Evolutionary conservation across 30 jellyfish, hydroid and myxozoan species (phyloP).

Genomic region (Turritopsis rubra): DNA sequence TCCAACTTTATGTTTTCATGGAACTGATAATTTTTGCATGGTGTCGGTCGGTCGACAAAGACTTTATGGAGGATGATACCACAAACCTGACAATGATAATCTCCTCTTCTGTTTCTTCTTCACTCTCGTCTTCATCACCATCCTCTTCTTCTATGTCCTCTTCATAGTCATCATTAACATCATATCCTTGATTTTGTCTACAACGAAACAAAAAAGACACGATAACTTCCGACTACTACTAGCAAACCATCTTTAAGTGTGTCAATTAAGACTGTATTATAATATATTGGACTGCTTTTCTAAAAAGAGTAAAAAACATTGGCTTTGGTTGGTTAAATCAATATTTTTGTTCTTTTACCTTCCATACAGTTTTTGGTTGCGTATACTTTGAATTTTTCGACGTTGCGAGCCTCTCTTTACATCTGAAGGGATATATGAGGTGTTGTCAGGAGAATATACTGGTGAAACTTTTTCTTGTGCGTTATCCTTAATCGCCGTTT

Average conservation of each 20-base stretch:
- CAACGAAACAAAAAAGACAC: neutral
- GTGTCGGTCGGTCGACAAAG: too few relatives aligned
- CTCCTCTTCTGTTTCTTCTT: slow-evolving; percentile 26
- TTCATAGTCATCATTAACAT: neutral
- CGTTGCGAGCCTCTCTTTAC: neutral
- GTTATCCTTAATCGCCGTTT: neutral
- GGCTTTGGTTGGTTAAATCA: too few relatives aligned
- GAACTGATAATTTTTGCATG: too few relatives aligned
- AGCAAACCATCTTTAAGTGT: too few relatives aligned
- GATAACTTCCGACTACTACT: neutral
- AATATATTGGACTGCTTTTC: too few relatives aligned
- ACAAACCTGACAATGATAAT: slow-evolving; percentile 1
- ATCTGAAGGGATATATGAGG: neutral
- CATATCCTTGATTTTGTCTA: slow-evolving; percentile 30
- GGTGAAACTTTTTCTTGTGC: neutral
- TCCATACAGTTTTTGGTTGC: neutral
- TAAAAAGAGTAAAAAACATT: too few relatives aligned
- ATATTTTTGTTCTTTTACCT: too few relatives aligned
- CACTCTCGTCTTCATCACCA: slow-evolving; percentile 42
- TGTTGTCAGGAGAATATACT: neutral
- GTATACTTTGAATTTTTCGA: neutral
- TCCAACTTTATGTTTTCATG: too few relatives aligned
- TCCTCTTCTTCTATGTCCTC: slow-evolving; percentile 40
- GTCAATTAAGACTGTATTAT: too few relatives aligned
- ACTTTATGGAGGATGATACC: neutral